phyloP scores from a whole-genome alignment of 2,888 invertebrate species.

The Agrochola litura region DNA sequence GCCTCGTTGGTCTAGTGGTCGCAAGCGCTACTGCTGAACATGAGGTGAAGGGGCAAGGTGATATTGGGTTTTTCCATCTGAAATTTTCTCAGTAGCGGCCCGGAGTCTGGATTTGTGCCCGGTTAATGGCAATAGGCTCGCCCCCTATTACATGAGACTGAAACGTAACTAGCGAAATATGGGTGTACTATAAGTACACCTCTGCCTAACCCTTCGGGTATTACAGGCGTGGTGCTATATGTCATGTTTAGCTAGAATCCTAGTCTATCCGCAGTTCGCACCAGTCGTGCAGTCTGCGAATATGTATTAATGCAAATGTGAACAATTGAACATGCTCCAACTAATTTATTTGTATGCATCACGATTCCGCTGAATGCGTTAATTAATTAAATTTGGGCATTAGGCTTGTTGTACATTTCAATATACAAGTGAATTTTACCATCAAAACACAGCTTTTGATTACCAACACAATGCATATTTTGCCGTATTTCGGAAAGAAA shows the following conservation, averaged over 20 bases:
- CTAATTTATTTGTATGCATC: slow-evolving; percentile 57
- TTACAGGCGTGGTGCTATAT: too few species aligned
- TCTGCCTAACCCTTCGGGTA: not conserved
- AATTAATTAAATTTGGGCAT: slow-evolving; percentile 50
- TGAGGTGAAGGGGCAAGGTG: not conserved
- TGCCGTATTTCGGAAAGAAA: not conserved
- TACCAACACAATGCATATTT: not conserved
- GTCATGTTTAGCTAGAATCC: not conserved
- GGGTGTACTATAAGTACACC: not conserved
- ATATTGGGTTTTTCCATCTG: not conserved
- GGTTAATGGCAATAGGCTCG: not conserved
- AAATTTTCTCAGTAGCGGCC: not conserved
- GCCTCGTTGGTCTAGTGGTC: not conserved
- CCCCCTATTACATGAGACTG: not conserved
- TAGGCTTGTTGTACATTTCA: slow-evolving; percentile 18
- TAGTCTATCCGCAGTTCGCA: not conserved
- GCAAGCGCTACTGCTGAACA: not conserved
- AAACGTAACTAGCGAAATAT: not conserved
- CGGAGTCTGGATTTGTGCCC: not conserved
- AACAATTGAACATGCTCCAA: slow-evolving; percentile 27
- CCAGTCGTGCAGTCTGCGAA: slow-evolving; percentile 13
- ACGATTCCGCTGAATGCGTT: slow-evolving; percentile 33
- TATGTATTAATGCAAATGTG: slow-evolving; percentile 50
- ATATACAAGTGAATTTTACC: slow-evolving; percentile 2
- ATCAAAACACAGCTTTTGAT: not conserved